phyloP scores from a whole-genome alignment of 1,140 invertebrate species.

The Hydropsyche tenuis region DNA sequence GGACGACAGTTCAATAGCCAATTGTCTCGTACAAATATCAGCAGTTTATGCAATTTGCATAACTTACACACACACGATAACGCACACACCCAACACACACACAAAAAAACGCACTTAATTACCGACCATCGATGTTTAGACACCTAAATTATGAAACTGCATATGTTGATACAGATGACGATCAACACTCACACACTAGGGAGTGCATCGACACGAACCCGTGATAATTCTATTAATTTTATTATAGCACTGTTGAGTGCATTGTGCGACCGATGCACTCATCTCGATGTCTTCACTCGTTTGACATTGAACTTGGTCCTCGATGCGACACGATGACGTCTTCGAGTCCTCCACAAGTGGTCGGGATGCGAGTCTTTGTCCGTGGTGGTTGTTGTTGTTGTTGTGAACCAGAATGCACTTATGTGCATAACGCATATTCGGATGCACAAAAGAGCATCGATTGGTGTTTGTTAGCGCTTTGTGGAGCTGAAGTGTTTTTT shows the following conservation, averaged over 20 bases:
- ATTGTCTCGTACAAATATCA: slow-evolving; percentile 25
- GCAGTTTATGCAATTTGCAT: slow-evolving; percentile 21
- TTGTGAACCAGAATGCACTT: too few relatives aligned
- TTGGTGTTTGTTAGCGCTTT: too few relatives aligned
- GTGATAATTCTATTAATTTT: too few relatives aligned
- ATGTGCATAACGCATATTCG: too few relatives aligned
- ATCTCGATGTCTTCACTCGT: too few relatives aligned
- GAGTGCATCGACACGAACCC: too few relatives aligned
- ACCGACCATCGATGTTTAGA: neutral
- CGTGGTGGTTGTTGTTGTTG: neutral
- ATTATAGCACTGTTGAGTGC: too few relatives aligned
- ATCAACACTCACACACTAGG: too few relatives aligned
- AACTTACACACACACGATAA: neutral
- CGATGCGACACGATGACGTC: neutral
- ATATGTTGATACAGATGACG: too few relatives aligned
- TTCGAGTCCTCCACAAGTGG: neutral
- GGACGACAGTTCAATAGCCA: slow-evolving; percentile 21
- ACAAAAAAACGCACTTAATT: neutral
- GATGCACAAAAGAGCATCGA: too few relatives aligned
- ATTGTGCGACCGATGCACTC: too few relatives aligned
- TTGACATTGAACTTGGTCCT: slow-evolving; percentile 14
- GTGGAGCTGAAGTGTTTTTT: too few relatives aligned
- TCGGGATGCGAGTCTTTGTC: neutral
- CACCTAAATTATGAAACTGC: neutral
- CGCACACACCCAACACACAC: neutral